A percentile compares a stretch with the other conserved stretches of the same genome.
phyloP scores from a whole-genome alignment of 1,140 invertebrate genomes.

The Apocrypta bakeri region DNA sequence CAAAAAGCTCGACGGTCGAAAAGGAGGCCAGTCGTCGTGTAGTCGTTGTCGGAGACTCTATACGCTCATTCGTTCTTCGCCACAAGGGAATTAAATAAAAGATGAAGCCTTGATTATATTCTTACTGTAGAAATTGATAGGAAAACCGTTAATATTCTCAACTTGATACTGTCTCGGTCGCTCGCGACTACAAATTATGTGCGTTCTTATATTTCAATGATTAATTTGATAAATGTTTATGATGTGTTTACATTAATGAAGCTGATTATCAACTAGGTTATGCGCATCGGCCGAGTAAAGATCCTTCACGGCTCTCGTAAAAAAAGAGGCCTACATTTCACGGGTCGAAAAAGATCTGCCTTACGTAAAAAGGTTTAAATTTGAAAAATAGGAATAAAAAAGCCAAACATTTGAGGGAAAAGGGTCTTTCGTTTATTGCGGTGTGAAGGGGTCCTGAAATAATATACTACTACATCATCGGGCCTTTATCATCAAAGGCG shows the following conservation, averaged over 20 bases:
- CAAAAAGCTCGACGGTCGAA: constrained; percentile 15
- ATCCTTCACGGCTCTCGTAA: not conserved
- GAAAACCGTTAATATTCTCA: not conserved
- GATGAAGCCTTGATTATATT: no score
- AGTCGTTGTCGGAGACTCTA: not conserved
- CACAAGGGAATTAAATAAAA: constrained; percentile 36
- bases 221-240: not conserved
- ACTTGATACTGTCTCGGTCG: not conserved
- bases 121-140: constrained; percentile 26
- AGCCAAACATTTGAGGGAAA: not conserved
- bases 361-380: not conserved
- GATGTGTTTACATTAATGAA: not conserved
- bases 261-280: not conserved
- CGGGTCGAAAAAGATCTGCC: no score
- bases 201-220: not conserved
- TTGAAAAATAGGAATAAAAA: not conserved
- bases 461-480: not conserved
- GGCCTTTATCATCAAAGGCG: not conserved
- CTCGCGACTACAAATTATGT: no score
- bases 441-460: not conserved
- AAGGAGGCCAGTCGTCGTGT: constrained; percentile 26
- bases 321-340: not conserved
- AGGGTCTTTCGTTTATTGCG: not conserved
- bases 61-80: not conserved
- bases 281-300: no score